Conservation (phyloP, 2,113 vertebrate genomes). For the Lanius collurio region DNA sequence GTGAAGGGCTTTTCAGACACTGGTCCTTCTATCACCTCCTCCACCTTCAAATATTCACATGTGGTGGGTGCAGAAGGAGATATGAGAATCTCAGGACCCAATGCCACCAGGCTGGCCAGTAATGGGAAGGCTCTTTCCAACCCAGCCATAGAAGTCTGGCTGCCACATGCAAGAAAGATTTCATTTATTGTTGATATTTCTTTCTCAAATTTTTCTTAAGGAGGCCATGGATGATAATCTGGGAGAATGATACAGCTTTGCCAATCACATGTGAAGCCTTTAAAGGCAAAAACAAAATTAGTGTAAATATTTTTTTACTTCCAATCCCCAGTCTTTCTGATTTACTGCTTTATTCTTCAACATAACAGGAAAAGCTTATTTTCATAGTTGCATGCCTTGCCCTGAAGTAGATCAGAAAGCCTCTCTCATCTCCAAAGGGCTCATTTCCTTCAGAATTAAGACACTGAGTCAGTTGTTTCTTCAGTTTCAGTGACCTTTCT, state of each 20-base stretch:
- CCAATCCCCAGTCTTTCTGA: background rate
- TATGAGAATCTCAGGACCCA: background rate
- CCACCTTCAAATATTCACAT: background rate
- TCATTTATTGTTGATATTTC: background rate
- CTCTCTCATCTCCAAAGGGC: constrained; percentile 36
- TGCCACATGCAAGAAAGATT: background rate
- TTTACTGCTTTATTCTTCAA: background rate
- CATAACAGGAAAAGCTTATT: constrained; percentile 25
- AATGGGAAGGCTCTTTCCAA: background rate
- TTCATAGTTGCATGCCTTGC: constrained; percentile 25
- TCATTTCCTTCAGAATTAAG: constrained; percentile 57
- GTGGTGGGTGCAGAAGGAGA: background rate
- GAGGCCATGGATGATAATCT: background rate
- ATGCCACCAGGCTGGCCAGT: background rate
- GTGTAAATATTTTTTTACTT: background rate
- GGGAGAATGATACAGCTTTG: background rate
- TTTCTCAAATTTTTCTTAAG: background rate
- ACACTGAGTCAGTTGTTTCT: constrained; percentile 49
- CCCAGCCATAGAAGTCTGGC: background rate
- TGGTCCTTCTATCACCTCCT: background rate
- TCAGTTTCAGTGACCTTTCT: constrained; percentile 32
- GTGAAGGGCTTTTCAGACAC: background rate
- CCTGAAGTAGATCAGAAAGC: constrained; percentile 36
- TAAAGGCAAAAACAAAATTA: background rate
- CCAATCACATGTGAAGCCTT: background rate